These are phyloP conservation scores for Adelphocoris suturalis DNA, from an alignment of 2,888 invertebrate genomes.

Conservation along the genomic window DNA sequence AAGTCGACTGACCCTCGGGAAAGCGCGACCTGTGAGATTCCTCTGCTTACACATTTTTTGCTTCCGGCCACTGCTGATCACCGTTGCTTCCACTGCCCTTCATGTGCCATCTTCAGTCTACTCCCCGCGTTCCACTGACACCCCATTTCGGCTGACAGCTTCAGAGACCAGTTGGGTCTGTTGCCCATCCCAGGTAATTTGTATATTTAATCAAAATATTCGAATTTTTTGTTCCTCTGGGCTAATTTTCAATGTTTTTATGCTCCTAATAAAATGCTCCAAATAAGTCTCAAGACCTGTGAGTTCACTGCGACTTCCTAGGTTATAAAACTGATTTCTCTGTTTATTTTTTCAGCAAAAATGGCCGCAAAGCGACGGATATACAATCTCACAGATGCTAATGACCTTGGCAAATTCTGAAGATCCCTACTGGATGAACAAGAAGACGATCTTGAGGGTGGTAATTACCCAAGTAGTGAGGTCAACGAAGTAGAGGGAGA, in stretches of 20 bases:
- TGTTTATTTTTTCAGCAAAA: not conserved
- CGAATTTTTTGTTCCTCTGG: too few relatives aligned
- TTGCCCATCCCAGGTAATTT: too few relatives aligned
- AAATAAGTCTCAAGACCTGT: not conserved
- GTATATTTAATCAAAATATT: too few relatives aligned
- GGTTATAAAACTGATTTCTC: not conserved
- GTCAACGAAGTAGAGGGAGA: not conserved
- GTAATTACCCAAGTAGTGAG: not conserved
- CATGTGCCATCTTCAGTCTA: too few relatives aligned
- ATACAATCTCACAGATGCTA: not conserved
- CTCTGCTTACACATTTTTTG: too few relatives aligned
- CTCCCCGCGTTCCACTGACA: too few relatives aligned
- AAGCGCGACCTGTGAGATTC: too few relatives aligned
- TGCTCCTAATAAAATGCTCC: not conserved
- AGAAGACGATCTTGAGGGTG: not conserved
- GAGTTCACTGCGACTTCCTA: constrained; percentile 36
- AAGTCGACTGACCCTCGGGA: too few relatives aligned
- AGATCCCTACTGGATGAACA: constrained; percentile 8
- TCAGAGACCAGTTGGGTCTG: too few relatives aligned
- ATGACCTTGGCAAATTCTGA: not conserved
- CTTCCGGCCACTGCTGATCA: too few relatives aligned
- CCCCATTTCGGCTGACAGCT: too few relatives aligned
- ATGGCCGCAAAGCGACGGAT: not conserved
- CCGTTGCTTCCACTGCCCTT: too few relatives aligned
- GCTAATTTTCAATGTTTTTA: not conserved